A percentile compares a stretch with the other conserved stretches of the same genome.
These are phyloP conservation scores for Halictus ligatus DNA, from an alignment of 2,888 invertebrate genomes.

Conservation along the genomic window DNA sequence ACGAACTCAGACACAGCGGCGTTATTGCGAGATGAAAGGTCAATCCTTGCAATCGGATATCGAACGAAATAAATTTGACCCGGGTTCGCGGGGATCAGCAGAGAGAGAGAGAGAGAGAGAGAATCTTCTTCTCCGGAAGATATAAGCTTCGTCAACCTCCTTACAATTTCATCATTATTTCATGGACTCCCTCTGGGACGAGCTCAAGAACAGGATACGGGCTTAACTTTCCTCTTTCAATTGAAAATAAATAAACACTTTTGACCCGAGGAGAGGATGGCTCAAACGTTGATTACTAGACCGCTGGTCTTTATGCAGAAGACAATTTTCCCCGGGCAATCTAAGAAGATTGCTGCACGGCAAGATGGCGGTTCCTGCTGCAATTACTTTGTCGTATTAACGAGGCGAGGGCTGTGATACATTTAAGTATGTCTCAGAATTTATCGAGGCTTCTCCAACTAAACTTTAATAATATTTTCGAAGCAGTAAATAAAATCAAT, in stretches of 20 bases:
- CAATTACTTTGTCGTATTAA: neutral
- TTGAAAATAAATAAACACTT: neutral
- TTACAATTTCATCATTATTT: constrained; percentile 7
- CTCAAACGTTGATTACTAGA: neutral
- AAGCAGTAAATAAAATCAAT: too few species aligned
- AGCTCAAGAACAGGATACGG: neutral
- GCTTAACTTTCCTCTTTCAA: neutral
- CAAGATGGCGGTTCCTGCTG: neutral
- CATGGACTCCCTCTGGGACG: neutral
- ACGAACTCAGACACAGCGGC: neutral
- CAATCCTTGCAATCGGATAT: constrained; percentile 8
- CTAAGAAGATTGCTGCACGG: neutral
- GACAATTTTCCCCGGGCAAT: neutral
- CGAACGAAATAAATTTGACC: constrained; percentile 5
- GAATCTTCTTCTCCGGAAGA: neutral
- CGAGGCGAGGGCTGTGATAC: neutral
- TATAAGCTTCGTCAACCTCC: constrained; percentile 10
- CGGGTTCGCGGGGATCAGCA: neutral
- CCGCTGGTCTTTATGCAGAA: neutral
- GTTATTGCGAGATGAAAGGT: constrained; percentile 9
- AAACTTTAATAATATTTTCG: neutral
- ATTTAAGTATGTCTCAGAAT: neutral
- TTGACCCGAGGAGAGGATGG: neutral
- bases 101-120: neutral
- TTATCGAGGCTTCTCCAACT: neutral